phyloP scores from a whole-genome alignment of 2,113 vertebrate species.

The Brachionichthys hirsutus region DNA sequence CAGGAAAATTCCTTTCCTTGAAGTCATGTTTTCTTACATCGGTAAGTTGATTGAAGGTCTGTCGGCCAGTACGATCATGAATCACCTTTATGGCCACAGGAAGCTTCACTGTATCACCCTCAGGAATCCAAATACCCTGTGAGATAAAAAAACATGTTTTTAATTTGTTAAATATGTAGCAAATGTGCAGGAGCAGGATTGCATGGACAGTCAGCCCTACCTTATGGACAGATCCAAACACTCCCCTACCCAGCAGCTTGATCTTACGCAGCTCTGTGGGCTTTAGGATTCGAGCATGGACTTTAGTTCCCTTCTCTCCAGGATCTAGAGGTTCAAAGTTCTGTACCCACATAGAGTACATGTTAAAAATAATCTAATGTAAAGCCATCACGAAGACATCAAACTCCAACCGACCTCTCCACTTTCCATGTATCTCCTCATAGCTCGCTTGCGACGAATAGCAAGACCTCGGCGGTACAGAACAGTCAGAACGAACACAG shows the following conservation, averaged over 20 bases:
- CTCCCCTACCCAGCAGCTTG: conserved; percentile 87
- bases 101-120: conserved; percentile 91
- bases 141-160: conserved; percentile 14
- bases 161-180: background rate
- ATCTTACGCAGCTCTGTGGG: conserved; percentile 85
- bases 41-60: conserved; percentile 84
- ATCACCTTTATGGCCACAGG: conserved; percentile 93
- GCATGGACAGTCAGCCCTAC: conserved; percentile 59
- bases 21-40: conserved; percentile 82
- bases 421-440: conserved; percentile 91
- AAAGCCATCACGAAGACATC: background rate
- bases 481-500: conserved; percentile 77
- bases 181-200: background rate
- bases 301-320: conserved; percentile 86
- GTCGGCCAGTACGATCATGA: conserved; percentile 83
- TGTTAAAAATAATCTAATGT: background rate
- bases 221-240: conserved; percentile 91
- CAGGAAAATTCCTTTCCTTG: too few species aligned
- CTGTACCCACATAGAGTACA: conserved; percentile 58
- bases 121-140: conserved; percentile 92
- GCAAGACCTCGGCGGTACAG: conserved; percentile 88
- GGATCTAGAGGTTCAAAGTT: conserved; percentile 88
- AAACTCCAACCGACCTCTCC: conserved; percentile 78
- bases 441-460: conserved; percentile 90
- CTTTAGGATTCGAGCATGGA: conserved; percentile 85